Conservation (phyloP, 2,888 invertebrate species). For the Cryptocephalus moraei region DNA sequence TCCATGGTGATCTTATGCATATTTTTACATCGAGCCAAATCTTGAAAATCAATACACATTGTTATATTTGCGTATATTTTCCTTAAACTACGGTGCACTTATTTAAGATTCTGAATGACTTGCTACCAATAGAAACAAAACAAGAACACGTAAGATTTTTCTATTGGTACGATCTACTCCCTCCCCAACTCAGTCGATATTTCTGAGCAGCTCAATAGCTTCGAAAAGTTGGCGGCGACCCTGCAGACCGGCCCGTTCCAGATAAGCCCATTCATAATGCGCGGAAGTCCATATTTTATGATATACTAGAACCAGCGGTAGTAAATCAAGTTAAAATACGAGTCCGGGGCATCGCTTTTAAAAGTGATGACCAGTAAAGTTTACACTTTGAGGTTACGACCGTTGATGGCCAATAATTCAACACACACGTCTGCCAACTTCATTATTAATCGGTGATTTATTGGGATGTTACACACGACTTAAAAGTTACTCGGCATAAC, state of each 20-base stretch:
- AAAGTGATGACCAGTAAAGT: slow-evolving; percentile 29
- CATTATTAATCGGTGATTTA: slow-evolving; percentile 32
- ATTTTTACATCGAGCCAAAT: no score
- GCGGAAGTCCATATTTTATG: slow-evolving; percentile 11
- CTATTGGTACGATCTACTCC: no score
- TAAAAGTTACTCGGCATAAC: no score
- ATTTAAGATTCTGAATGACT: no score
- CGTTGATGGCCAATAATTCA: slow-evolving; percentile 26
- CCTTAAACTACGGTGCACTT: no score
- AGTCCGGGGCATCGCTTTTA: slow-evolving; percentile 18
- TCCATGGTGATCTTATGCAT: no score
- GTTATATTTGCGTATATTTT: no score
- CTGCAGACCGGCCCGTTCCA: background rate
- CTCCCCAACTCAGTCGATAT: no score
- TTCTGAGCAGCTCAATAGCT: background rate
- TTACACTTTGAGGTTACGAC: slow-evolving; percentile 22
- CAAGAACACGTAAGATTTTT: no score
- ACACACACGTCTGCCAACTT: slow-evolving; percentile 22
- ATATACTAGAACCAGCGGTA: slow-evolving; percentile 10
- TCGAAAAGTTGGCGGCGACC: background rate
- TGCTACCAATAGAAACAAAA: no score
- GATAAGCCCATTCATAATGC: slow-evolving; percentile 5
- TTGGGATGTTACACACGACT: slow-evolving; percentile 16
- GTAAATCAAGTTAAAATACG: slow-evolving; percentile 13
- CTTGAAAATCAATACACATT: no score